Evolutionary conservation across 2,113 vertebrate species (phyloP).

Genomic region (Solea solea): DNA sequence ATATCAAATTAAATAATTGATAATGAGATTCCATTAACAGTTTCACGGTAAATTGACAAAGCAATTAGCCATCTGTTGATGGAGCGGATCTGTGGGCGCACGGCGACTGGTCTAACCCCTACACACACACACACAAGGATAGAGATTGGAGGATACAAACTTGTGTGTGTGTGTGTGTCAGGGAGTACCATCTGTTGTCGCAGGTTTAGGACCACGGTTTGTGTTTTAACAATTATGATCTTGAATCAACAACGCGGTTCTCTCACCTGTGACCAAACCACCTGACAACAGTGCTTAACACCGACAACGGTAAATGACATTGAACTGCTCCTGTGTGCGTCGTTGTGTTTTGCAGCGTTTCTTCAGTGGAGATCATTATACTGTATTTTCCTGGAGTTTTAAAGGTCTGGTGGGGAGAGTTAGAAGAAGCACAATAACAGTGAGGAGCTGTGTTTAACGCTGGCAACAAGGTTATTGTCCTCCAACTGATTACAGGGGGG

Average conservation of each 20-base stretch:
- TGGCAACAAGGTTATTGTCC: conserved; percentile 4
- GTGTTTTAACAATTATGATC: conserved; percentile 32
- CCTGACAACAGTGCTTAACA: conserved; percentile 60
- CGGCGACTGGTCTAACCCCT: conserved; percentile 40
- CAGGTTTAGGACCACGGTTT: not conserved
- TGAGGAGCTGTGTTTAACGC: conserved; percentile 13
- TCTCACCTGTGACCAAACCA: conserved; percentile 60
- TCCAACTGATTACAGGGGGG: conserved; percentile 6
- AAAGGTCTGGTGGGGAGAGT: conserved; percentile 10
- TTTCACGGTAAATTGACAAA: conserved; percentile 68
- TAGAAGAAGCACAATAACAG: not conserved
- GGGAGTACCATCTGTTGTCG: conserved; percentile 57
- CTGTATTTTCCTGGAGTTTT: conserved; percentile 14
- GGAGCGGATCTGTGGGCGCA: conserved; percentile 36
- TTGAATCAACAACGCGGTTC: conserved; percentile 39
- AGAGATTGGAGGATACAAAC: conserved; percentile 44
- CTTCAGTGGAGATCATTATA: conserved; percentile 17
- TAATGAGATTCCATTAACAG: conserved; percentile 56
- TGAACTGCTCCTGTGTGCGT: conserved; percentile 20
- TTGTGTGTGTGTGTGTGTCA: conserved; percentile 28
- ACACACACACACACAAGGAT: conserved; percentile 41
- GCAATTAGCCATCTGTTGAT: conserved; percentile 69
- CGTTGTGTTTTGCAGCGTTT: not conserved
- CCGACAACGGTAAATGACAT: conserved; percentile 36
- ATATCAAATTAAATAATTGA: conserved; percentile 60